phyloP scores from a whole-genome alignment of 2,888 invertebrate genomes.

The Sarcophaga subvicina region DNA sequence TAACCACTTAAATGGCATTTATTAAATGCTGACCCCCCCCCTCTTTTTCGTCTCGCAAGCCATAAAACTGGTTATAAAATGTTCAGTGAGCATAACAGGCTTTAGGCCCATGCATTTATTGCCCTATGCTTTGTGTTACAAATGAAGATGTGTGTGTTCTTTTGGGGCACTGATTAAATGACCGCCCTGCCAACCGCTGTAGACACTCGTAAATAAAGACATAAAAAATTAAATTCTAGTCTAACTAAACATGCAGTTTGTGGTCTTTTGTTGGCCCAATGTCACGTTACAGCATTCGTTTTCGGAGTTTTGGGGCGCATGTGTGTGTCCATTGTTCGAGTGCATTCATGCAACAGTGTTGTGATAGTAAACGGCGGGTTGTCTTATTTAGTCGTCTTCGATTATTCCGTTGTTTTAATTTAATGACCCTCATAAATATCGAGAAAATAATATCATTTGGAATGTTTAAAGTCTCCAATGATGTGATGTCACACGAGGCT shows the following conservation, averaged over 20 bases:
- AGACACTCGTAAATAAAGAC: constrained; percentile 60
- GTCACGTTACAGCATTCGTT: constrained; percentile 37
- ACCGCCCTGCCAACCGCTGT: constrained; percentile 11
- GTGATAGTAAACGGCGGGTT: neutral
- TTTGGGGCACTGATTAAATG: neutral
- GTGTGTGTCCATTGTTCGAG: constrained; percentile 23
- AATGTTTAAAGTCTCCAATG: constrained; percentile 24
- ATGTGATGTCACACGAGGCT: constrained; percentile 35
- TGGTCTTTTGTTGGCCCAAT: constrained; percentile 35
- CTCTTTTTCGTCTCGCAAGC: neutral
- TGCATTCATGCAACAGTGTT: neutral
- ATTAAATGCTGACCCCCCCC: constrained; percentile 49
- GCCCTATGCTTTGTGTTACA: constrained; percentile 51
- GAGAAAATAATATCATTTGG: constrained; percentile 59
- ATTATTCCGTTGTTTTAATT: constrained; percentile 49
- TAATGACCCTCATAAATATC: constrained; percentile 66
- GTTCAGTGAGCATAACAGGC: constrained; percentile 47
- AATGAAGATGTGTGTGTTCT: constrained; percentile 60
- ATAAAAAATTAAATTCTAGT: constrained; percentile 54
- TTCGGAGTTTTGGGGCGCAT: neutral
- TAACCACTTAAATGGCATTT: constrained; percentile 53
- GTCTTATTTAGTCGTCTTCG: constrained; percentile 42
- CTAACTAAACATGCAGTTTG: constrained; percentile 25
- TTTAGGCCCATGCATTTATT: constrained; percentile 54
- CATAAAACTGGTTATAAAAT: neutral